phyloP scores from a whole-genome alignment of 2,113 vertebrate genomes.

The Eubucco bourcierii region DNA sequence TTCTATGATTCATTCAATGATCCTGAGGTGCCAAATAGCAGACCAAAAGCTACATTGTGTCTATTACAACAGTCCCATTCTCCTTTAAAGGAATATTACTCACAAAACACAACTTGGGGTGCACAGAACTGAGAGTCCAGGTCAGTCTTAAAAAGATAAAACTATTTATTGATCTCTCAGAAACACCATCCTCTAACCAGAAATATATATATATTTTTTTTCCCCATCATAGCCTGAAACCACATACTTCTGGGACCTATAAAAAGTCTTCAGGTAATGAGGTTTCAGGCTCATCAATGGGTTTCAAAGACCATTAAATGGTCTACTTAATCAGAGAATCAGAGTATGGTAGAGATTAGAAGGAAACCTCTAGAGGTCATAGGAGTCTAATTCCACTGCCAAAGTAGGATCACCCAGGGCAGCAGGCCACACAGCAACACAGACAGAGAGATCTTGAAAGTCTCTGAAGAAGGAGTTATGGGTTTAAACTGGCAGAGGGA shows the following conservation, averaged over 20 bases:
- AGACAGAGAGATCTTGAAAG: no score
- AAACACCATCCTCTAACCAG: not conserved
- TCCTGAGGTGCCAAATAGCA: not conserved
- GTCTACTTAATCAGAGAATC: not conserved
- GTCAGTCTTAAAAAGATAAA: not conserved
- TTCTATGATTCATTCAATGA: no score
- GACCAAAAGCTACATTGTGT: not conserved
- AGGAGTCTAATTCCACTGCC: no score
- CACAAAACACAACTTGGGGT: not conserved
- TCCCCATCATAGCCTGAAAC: not conserved
- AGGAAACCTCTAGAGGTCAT: no score
- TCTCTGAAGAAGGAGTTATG: no score
- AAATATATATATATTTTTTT: constrained; percentile 37
- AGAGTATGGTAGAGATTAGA: no score
- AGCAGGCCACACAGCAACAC: no score
- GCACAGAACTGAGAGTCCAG: not conserved
- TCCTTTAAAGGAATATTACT: not conserved
- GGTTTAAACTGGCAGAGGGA: no score
- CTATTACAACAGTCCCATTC: not conserved
- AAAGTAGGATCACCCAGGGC: no score
- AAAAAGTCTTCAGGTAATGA: constrained; percentile 38
- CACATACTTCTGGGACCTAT: not conserved
- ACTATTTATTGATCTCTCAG: not conserved
- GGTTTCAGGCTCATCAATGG: constrained; percentile 20
- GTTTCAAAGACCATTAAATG: constrained; percentile 26